A percentile compares a stretch with the other conserved stretches of the same genome.
These are phyloP conservation scores for honey bee (Apis mellifera) DNA, from an alignment of 1,140 invertebrate species.

Conservation along the genomic window DNA sequence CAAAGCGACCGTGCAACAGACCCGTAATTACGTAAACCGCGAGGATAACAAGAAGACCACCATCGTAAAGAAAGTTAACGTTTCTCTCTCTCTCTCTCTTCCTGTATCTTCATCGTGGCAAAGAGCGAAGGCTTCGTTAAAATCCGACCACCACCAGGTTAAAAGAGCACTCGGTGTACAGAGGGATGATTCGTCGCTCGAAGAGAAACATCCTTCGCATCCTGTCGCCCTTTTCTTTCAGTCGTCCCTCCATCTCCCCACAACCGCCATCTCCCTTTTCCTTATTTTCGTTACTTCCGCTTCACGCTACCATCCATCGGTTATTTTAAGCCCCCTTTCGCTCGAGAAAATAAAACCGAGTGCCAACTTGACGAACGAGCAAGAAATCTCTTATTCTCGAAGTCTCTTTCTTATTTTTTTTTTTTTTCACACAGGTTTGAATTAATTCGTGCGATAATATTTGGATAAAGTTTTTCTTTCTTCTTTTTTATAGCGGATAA, in stretches of 20 bases:
- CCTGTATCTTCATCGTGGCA: neutral
- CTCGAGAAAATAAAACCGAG: neutral
- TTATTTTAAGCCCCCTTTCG: constrained; percentile 2
- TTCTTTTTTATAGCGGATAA: too few relatives aligned
- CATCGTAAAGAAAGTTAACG: constrained; percentile 26
- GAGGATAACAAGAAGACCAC: constrained; percentile 35
- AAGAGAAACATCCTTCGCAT: constrained; percentile 5
- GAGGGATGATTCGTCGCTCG: neutral
- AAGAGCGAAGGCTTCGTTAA: constrained; percentile 36
- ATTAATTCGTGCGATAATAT: too few relatives aligned
- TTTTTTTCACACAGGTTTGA: too few relatives aligned
- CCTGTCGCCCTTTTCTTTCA: neutral
- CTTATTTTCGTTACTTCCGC: constrained; percentile 6
- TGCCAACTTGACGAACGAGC: neutral
- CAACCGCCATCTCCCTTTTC: neutral
- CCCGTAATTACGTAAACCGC: constrained; percentile 46
- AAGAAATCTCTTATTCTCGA: too few relatives aligned
- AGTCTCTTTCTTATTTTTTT: too few relatives aligned
- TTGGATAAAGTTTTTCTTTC: too few relatives aligned
- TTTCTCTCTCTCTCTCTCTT: constrained; percentile 9
- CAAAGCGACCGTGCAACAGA: neutral
- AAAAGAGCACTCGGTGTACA: neutral
- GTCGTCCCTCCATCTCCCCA: neutral
- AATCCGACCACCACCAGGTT: neutral
- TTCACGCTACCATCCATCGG: constrained; percentile 5